Percentiles rank a stretch among this genome's conserved stretches.
These are phyloP conservation scores for Cynopterus brachyotis DNA, from an alignment of 2,113 vertebrate genomes.

Conservation along the genomic window DNA sequence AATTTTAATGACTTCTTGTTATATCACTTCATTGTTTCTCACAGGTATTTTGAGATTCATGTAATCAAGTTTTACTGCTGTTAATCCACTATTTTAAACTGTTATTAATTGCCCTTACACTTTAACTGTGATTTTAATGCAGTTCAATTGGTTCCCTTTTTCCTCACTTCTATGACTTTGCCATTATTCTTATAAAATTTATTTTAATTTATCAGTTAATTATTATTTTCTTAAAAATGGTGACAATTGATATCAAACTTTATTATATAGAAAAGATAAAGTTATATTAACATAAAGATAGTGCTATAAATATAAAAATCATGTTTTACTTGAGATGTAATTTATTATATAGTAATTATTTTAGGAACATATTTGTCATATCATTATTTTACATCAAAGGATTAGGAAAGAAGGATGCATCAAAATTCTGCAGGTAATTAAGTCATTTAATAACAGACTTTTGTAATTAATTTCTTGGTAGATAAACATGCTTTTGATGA, in stretches of 20 bases:
- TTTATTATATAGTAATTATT: slow-evolving; percentile 20
- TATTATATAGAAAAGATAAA: background rate
- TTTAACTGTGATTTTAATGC: background rate
- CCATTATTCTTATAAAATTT: slow-evolving; percentile 9
- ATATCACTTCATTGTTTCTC: background rate
- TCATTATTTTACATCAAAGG: background rate
- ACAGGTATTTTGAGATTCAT: background rate
- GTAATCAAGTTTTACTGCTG: background rate
- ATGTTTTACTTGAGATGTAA: background rate
- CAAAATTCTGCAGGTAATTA: background rate
- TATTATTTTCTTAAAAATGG: slow-evolving; percentile 3
- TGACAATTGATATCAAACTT: background rate
- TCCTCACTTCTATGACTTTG: background rate
- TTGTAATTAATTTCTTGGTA: background rate
- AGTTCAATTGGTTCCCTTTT: background rate
- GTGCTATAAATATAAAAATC: no score
- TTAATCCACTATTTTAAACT: background rate
- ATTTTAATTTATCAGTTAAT: background rate
- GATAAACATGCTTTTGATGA: background rate
- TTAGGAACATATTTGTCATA: background rate
- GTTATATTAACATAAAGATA: background rate
- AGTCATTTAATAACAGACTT: background rate
- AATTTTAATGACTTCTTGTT: background rate
- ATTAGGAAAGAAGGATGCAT: background rate
- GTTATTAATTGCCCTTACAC: background rate